Conservation (phyloP, 2,888 invertebrate genomes). For the Lasiommata megera region DNA sequence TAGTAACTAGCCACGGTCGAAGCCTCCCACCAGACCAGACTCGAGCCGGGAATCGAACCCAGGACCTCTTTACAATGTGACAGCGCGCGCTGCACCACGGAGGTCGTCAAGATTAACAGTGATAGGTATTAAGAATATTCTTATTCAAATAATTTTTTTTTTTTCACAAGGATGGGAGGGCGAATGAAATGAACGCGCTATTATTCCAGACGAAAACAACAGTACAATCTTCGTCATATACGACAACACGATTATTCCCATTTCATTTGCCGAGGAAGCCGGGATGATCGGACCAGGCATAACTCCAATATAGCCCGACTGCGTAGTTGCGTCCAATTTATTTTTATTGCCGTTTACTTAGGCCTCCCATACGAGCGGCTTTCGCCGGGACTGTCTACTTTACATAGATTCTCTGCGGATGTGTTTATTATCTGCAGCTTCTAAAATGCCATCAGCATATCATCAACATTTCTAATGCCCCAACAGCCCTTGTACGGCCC, state of each 20-base stretch:
- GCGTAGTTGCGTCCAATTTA: constrained; percentile 41
- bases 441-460: no score
- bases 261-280: constrained; percentile 20
- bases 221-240: not conserved
- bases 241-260: constrained; percentile 13
- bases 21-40: no score
- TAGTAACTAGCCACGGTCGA: no score
- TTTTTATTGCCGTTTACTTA: constrained; percentile 45
- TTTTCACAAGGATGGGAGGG: no score
- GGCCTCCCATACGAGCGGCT: constrained; percentile 1
- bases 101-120: no score
- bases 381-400: not conserved
- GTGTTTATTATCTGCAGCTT: not conserved
- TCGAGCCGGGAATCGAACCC: no score
- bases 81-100: no score
- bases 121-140: no score
- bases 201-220: constrained; percentile 1
- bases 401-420: not conserved
- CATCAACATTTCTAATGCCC: no score
- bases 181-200: not conserved
- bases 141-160: no score
- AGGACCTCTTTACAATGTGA: no score
- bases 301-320: constrained; percentile 33
- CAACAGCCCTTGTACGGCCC: no score
- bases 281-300: constrained; percentile 33